Evolutionary conservation across 2,888 invertebrate species (phyloP), one percentile per base, ranked within the genome.

Genomic region (Autographa gamma): DNA sequence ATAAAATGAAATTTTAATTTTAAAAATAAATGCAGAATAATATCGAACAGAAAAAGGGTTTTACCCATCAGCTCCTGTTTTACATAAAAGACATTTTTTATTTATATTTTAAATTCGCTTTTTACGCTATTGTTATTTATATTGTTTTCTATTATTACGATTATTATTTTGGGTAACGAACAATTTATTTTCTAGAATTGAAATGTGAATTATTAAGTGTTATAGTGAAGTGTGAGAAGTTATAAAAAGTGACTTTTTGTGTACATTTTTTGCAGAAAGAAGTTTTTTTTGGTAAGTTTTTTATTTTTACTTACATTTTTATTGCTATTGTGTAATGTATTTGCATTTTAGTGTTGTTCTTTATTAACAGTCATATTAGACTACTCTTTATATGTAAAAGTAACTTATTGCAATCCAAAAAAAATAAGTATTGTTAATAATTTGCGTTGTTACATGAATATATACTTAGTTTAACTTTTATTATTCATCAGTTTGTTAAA

Each of bases 101-200:
- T 63, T 73, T 95, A 6, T 95, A 96, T 78, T 80, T 92, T 2
- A 95, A 94, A 85, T 95, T 95, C 61, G 91, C 92, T 0, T 68
- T 93, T 0, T 95, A 95, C 77, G 95, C 95, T 1, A 59, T 95
- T 54, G 86, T 88, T 0, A 91, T 95, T 43, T 95, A 93, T 76
- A 79, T 92, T 0, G 31, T 95, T 11, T 94, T 95, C 76, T 94
- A 93, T 78, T 92, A 92, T 76, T 95, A 93, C 83, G 95, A 95
- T 74, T 92, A 92, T 78, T 95, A 93, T 86, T 91, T 94, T 80
- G 92, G 91, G 32, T 92, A 86, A 88, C 68, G 56, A 77, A 63
- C 63, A 61, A 48, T 67, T 68, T 25, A 70, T 60, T 63, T 66
- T 69, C 77, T 71, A 63, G 43, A 76, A 83, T 79, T 79, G 89